Base-by-base conservation (phyloP, 2,113 vertebrate species). In the Verasper variegatus region DNA sequence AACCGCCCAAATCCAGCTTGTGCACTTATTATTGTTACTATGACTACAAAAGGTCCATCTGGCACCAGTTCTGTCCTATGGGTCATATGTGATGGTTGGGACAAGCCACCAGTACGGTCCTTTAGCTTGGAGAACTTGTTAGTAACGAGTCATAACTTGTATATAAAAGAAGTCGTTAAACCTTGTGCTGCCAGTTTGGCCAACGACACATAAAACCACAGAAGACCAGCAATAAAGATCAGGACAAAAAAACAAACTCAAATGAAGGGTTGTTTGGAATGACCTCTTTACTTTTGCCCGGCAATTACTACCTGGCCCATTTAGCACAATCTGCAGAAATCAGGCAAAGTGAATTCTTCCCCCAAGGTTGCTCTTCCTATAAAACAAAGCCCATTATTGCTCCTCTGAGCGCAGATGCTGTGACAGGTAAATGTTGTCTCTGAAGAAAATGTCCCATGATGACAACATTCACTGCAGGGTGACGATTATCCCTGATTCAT, bases 261-360 rank as follows among this genome's bases (percentile, higher is more conserved):
- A 72, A 57, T 13, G 51, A 61, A 75, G 11, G 54, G 62, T 63
- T 60, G 70, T 64, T 40, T 52, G 20, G 64, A 64, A 76, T 92
- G 90, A 95, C 96, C 95, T 93, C 93, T 94, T 93, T 93, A 49
- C 84, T 80, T 86, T 85, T 71, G 91, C 92, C 88, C 88, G 91
- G 90, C 94, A 95, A 96, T 96, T 96, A 95, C 93, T 94, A 93
- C 95, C 81, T 95, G 96, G 94, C 84, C 95, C 94, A 96, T 98
- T 97, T 96, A 97, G 94, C 95, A 94, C 96, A 96, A 96, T 95
- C 95, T 96, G 95, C 87, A 93, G 88, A 94, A 95, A 94, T 94
- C 94, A 77, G 88, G 72, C 89, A 88, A 93, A 92, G 88, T 88
- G 81, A 92, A 86, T 80, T 86, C 61, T 56, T 63, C 47, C 81